Conservation (phyloP, 2,797 vertebrate species). For the Microhierax caerulescens region DNA sequence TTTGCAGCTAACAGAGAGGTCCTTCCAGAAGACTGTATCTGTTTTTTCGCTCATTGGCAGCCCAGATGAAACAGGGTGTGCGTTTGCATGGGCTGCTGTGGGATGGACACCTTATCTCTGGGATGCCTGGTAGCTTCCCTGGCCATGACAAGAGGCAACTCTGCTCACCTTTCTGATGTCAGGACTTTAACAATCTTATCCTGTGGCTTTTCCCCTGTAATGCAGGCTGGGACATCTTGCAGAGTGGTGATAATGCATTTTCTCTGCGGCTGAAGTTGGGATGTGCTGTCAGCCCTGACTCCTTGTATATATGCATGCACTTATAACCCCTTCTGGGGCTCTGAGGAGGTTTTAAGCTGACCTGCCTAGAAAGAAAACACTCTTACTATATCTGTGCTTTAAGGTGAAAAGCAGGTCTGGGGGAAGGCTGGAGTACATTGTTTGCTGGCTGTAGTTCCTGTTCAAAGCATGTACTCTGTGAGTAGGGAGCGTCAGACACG, state of each 20-base stretch:
- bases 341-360: neutral
- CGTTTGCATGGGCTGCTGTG: neutral
- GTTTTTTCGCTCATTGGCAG: neutral
- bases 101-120: neutral
- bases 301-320: no score
- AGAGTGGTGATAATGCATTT: accelerated
- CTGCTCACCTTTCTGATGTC: neutral
- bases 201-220: neutral
- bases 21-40: neutral
- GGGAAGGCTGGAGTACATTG: neutral
- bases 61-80: neutral
- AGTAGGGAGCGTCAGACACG: neutral
- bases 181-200: neutral
- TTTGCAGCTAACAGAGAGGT: neutral
- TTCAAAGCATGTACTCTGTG: neutral
- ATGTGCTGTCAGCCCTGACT: neutral
- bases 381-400: neutral
- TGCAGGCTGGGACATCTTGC: neutral
- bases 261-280: neutral
- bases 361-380: accelerated
- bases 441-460: neutral
- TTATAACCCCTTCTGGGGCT: neutral
- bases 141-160: neutral
- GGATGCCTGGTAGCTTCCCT: neutral
- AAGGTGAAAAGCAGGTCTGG: neutral